Evolutionary conservation across 1,140 invertebrate genomes (phyloP).

Genomic region (Drosophila pseudoobscura): DNA sequence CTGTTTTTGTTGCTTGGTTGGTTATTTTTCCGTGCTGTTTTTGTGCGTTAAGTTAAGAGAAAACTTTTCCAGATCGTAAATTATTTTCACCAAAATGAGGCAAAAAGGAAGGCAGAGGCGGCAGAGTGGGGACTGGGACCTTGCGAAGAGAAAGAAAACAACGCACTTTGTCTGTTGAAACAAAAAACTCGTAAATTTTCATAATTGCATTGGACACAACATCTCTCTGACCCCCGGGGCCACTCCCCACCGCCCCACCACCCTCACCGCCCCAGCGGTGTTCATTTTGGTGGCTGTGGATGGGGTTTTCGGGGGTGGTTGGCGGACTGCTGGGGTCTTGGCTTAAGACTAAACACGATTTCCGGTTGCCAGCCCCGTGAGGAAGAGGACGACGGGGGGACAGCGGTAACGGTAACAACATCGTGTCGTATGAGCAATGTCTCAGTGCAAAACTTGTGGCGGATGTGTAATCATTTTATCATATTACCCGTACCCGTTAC

Average conservation of each 20-base stretch:
- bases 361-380: constrained; percentile 45
- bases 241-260: not conserved
- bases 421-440: constrained; percentile 81
- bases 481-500: constrained; percentile 66
- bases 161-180: constrained; percentile 47
- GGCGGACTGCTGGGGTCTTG: constrained; percentile 19
- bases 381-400: constrained; percentile 3
- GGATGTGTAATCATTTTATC: constrained; percentile 81
- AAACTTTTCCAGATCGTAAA: constrained; percentile 72
- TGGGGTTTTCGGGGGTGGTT: not conserved
- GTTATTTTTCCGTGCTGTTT: constrained; percentile 28
- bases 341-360: constrained; percentile 76
- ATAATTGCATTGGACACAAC: constrained; percentile 71
- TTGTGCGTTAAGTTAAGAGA: constrained; percentile 39
- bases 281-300: not conserved
- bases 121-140: no score
- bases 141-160: constrained; percentile 12
- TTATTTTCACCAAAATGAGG: constrained; percentile 53
- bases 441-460: constrained; percentile 73
- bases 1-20: not conserved
- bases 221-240: constrained; percentile 19
- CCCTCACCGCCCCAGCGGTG: not conserved
- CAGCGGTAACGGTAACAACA: constrained; percentile 23
- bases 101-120: not conserved
- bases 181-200: constrained; percentile 77